Base-by-base conservation (phyloP, 2,797 vertebrate genomes). In the Vespertilio murinus region DNA sequence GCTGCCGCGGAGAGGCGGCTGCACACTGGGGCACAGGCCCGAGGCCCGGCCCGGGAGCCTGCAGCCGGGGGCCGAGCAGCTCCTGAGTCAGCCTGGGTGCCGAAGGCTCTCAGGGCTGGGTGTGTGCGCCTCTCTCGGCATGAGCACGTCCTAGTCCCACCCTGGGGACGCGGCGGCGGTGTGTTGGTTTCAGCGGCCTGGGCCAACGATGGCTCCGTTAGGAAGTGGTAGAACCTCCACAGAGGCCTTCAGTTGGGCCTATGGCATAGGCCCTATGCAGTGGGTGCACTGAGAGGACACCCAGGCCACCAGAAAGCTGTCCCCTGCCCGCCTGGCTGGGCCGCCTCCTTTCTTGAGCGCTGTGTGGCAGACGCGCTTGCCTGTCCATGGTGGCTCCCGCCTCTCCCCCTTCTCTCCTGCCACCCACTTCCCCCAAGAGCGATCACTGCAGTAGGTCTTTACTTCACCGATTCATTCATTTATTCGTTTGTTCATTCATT, bases 291-390 rank as follows among this genome's bases (percentile, higher is more conserved):
- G 20, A 42, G 38, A 64, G 23, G 49, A 45, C 10, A 49, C n/a
- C 40, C 35, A 40, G 59, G 11, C 47, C 73, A 12, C 33, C 8
- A 67, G 52, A 52, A 35, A 61, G 56, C 87, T 56, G 59, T 4
- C 14, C 16, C 10, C 33, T 3, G 5, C 38, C 52, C 52, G 1
- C 17, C 0, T 9, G 33, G 8, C 71, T 7, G 35, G 61, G 35
- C 86, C 47, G n/a, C 54, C 42, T 28, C 49, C 38, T 87, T 16
- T 81, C 47, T 12, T 75, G 16, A 75, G 93, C 94, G 92, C 40
- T 81, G 93, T 89, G 95, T 96, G 94, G 92, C 93, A 95, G 96
- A 95, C 94, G 42, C 96, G 95, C 94, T 97, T 97, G 95, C 95
- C 93, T 96, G 80, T 8, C 35, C 40, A 77, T 79, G 91, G 94